Conservation (phyloP, 1,140 invertebrate genomes). For the Drosophila oshimai region DNA sequence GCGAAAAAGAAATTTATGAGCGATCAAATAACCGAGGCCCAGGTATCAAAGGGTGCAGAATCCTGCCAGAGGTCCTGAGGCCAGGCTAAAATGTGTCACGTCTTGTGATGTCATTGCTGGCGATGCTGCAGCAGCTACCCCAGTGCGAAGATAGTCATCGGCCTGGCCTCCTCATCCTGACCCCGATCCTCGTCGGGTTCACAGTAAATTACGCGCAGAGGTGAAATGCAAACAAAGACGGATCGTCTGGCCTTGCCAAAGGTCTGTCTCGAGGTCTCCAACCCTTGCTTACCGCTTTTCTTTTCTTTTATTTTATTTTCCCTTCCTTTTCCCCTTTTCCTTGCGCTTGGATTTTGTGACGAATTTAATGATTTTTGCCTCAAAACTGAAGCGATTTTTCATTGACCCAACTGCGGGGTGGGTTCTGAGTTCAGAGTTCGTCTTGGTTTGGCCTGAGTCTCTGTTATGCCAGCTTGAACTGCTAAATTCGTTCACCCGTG, state of each 20-base stretch:
- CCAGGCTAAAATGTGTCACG: conserved; percentile 70
- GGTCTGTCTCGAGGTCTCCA: conserved; percentile 47
- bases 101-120: conserved; percentile 78
- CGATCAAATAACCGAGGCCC: conserved; percentile 70
- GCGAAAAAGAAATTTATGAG: conserved; percentile 61
- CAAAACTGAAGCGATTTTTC: conserved; percentile 76
- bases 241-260: conserved; percentile 35
- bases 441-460: conserved; percentile 35
- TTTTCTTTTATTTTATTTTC: conserved; percentile 25
- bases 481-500: conserved; percentile 64
- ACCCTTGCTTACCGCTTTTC: conserved; percentile 64
- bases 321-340: conserved; percentile 25
- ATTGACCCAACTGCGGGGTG: conserved; percentile 65
- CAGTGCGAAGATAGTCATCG: conserved; percentile 52
- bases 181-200: conserved; percentile 54
- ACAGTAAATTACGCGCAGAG: conserved; percentile 78
- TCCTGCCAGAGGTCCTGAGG: conserved; percentile 55
- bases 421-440: conserved; percentile 74
- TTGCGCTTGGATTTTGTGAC: conserved; percentile 55
- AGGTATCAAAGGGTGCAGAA: conserved; percentile 80
- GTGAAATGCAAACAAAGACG: conserved; percentile 77
- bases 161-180: conserved; percentile 32
- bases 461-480: conserved; percentile 75
- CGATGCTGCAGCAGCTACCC: conserved; percentile 37
- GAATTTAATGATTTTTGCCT: conserved; percentile 79